These are phyloP conservation scores for Gymnothorax javanicus DNA, from an alignment of 2,797 vertebrate species.

Conservation along the genomic window DNA sequence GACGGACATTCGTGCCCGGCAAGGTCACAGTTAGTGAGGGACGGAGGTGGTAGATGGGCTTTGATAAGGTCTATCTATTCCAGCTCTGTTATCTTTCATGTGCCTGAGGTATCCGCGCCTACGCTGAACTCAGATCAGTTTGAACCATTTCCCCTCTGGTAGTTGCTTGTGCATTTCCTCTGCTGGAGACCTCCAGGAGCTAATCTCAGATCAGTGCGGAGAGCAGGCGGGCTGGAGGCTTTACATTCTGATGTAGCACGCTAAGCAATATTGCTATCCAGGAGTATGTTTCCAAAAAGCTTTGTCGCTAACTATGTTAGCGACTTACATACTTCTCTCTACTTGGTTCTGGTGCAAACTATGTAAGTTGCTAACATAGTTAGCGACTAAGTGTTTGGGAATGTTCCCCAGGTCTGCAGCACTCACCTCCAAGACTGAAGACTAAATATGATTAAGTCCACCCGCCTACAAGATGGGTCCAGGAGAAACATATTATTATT, in stretches of 20 bases:
- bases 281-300: too few species aligned
- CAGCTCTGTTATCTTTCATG: neutral
- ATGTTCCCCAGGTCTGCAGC: neutral
- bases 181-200: neutral
- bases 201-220: neutral
- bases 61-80: neutral
- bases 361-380: too few species aligned
- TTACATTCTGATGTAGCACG: neutral
- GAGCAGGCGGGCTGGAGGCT: neutral
- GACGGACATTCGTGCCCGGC: constrained; percentile 42
- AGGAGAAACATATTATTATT: too few species aligned
- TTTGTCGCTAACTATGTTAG: too few species aligned
- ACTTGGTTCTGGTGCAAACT: too few species aligned
- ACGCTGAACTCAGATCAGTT: constrained; percentile 26
- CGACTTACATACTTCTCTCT: too few species aligned
- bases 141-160: constrained; percentile 9
- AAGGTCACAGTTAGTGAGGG: constrained; percentile 18
- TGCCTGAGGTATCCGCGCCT: constrained; percentile 18
- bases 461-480: neutral
- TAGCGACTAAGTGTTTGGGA: too few species aligned
- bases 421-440: neutral
- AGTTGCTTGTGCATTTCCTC: neutral
- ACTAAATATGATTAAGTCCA: neutral
- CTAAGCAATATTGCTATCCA: neutral
- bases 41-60: constrained; percentile 22